These are phyloP conservation scores for Malacoraja senta DNA, from an alignment of 2,797 vertebrate genomes.

Conservation along the genomic window DNA sequence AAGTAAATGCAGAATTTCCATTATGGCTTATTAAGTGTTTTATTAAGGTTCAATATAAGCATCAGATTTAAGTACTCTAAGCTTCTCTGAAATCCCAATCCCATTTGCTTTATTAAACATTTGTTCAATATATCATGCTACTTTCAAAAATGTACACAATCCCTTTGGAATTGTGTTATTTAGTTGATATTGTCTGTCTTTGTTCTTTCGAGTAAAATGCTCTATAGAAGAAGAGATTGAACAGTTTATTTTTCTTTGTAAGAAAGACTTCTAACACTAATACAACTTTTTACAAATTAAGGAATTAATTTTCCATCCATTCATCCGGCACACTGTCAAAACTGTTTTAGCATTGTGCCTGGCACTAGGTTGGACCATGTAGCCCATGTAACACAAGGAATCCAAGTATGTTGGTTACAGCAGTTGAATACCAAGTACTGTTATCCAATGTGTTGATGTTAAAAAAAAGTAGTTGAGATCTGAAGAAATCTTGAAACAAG, in stretches of 20 bases:
- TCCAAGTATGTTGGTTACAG: not conserved
- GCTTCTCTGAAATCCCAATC: too few species aligned
- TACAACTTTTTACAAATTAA: not conserved
- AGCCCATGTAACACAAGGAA: too few species aligned
- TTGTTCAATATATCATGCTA: too few species aligned
- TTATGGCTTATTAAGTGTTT: too few species aligned
- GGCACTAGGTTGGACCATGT: not conserved
- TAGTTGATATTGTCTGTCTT: too few species aligned
- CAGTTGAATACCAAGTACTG: not conserved
- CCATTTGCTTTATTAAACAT: too few species aligned
- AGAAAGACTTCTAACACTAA: not conserved
- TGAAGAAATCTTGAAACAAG: constrained; percentile 28
- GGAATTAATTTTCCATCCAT: not conserved
- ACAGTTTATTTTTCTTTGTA: not conserved
- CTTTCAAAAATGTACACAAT: too few species aligned
- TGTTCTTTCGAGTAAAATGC: too few species aligned
- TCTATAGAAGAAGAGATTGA: not conserved
- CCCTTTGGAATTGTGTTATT: too few species aligned
- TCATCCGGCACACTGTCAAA: not conserved
- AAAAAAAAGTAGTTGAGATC: not conserved
- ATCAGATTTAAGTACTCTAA: too few species aligned
- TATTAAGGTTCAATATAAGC: too few species aligned
- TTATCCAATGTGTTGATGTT: not conserved
- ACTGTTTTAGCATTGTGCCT: not conserved
- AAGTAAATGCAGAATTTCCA: too few species aligned